Conservation (phyloP, 2,113 vertebrate genomes). For the Heterotis niloticus region DNA sequence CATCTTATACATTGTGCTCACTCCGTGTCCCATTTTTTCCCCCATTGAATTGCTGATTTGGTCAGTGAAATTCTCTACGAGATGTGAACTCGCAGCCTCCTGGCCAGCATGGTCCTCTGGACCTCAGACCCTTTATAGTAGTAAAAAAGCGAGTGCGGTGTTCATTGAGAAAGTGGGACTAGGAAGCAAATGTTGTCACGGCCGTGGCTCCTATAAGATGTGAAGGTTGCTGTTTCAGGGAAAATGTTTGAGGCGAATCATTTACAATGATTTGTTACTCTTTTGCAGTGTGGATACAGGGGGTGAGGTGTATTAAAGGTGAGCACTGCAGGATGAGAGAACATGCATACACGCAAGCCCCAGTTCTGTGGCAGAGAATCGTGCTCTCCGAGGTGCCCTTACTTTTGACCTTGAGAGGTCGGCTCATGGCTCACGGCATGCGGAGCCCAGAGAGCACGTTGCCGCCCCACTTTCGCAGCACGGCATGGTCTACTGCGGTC, state of each 20-base stretch:
- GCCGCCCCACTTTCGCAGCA: constrained; percentile 10
- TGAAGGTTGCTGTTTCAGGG: neutral
- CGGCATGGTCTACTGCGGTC: neutral
- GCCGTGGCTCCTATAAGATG: neutral
- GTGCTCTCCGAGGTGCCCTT: constrained; percentile 5
- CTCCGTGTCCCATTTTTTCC: neutral
- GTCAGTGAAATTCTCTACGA: neutral
- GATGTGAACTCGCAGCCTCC: neutral
- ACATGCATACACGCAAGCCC: neutral
- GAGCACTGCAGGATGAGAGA: neutral
- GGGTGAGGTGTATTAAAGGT: neutral
- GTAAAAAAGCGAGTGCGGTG: too few relatives aligned
- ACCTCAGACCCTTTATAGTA: too few relatives aligned
- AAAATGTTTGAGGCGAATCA: too few relatives aligned
- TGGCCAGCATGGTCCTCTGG: neutral
- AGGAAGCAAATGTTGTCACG: too few relatives aligned
- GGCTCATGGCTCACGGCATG: neutral
- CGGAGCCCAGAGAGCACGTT: neutral
- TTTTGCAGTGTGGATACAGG: neutral
- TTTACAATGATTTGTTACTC: too few relatives aligned
- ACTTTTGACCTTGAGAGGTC: constrained; percentile 2
- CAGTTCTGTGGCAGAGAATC: neutral
- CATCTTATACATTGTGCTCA: neutral
- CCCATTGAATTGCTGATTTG: neutral
- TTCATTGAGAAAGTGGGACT: too few relatives aligned